Percentiles rank a stretch among this genome's conserved stretches.
Evolutionary conservation across 2,797 vertebrate genomes (phyloP).

Genomic region (Clamator glandarius): DNA sequence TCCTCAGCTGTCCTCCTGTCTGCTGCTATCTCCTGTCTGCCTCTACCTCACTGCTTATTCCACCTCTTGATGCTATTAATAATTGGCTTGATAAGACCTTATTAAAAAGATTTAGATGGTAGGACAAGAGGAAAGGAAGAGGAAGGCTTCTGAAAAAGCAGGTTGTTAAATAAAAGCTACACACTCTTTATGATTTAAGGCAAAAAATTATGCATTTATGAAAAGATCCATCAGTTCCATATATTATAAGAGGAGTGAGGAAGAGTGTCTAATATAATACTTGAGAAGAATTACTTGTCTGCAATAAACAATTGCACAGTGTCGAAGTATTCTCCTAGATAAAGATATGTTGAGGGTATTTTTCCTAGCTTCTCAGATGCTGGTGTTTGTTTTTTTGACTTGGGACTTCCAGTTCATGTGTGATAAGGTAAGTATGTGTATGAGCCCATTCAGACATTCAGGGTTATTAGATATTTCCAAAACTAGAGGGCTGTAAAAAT

Average conservation of each 20-base stretch:
- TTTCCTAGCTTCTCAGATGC: neutral
- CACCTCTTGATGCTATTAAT: neutral
- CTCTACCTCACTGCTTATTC: neutral
- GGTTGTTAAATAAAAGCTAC: neutral
- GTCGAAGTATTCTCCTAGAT: neutral
- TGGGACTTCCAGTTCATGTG: rapidly evolving
- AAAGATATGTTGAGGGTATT: neutral
- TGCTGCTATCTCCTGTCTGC: neutral
- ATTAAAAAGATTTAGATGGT: neutral
- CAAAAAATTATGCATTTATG: neutral
- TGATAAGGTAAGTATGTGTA: neutral
- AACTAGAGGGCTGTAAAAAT: neutral
- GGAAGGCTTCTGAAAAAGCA: neutral
- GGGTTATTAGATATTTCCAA: neutral
- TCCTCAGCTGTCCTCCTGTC: neutral
- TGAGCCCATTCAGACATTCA: neutral
- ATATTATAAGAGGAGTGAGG: neutral
- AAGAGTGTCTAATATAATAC: neutral
- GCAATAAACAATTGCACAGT: neutral
- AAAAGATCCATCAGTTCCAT: neutral
- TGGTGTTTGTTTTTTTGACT: neutral
- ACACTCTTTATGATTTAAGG: neutral
- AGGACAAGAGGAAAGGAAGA: neutral
- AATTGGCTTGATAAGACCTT: neutral
- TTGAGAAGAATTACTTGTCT: neutral